Evolutionary conservation across 2,113 vertebrate genomes (phyloP).

Genomic region (Anseranas semipalmata): DNA sequence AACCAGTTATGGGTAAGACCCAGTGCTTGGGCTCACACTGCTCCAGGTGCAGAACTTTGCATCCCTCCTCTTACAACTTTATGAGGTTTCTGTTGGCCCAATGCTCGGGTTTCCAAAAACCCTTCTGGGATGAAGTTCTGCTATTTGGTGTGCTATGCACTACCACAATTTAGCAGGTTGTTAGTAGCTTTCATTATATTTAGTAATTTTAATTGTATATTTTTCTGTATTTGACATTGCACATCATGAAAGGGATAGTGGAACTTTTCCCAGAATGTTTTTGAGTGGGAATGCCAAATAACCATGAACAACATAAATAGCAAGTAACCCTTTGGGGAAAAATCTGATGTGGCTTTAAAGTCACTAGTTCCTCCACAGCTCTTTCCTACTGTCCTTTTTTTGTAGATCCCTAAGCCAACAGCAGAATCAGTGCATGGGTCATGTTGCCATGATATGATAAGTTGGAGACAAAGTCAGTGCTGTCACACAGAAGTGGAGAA

Average conservation of each 20-base stretch:
- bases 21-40: background rate
- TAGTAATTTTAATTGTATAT: background rate
- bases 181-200: background rate
- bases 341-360: background rate
- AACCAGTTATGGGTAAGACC: background rate
- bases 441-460: background rate
- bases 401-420: background rate
- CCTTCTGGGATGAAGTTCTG: background rate
- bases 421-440: background rate
- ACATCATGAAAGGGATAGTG: background rate
- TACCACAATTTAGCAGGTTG: background rate
- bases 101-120: background rate
- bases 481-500: background rate
- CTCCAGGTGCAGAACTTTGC: background rate
- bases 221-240: background rate
- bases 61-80: background rate
- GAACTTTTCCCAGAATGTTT: background rate
- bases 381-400: background rate
- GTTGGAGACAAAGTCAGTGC: background rate
- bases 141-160: rapidly evolving
- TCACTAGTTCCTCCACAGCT: background rate
- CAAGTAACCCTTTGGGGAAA: background rate
- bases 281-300: background rate
- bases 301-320: background rate
- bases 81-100: background rate